Base-by-base conservation (phyloP, 2,113 vertebrate species). In the Cranoglanis bouderius region DNA sequence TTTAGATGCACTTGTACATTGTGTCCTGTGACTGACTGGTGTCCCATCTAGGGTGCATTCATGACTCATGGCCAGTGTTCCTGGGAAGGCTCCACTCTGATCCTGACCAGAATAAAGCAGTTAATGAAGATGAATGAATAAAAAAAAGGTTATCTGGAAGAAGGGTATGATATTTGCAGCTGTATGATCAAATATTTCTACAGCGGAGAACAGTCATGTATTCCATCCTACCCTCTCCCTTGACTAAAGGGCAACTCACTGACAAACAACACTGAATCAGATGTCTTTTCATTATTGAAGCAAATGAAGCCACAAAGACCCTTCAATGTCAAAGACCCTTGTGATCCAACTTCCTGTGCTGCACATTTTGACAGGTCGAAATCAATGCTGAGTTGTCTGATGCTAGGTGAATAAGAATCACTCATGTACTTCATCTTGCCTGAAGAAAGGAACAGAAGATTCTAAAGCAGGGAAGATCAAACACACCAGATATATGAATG, bases 401-500 rank as follows among this genome's bases (percentile, higher is more conserved):
- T 24, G 81, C 19, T 59, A 32, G 55, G 53, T 59, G 32, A 57
- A 59, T 61, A 24, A 63, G 82, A 82, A 59, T 46, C 53, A 59
- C 35, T 40, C 38, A 59, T 61, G 82, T 65, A 51, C 16, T 29
- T n/a, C 12, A 81, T 29, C 78, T 82, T 12, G 35, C 65, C n/a
- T 3, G 77, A 65, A 67, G 40, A 77, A 51, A 87, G 32, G 61
- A 75, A 61, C 59, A 53, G 12, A 55, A 21, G 21, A 74, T 74
- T 24, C 49, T 85, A 82, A 43, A 49, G 63, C 51, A 84, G 8
- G n/a, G 55, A 40, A 49, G 84, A 86, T 86, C 89, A 90, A 90
- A 88, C 67, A 16, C 14, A 82, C 3, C 67, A 32, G 26, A 80
- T 65, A 70, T 74, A 61, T 29, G 29, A 70, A 85, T 29, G 49